Conservation (phyloP, 2,113 vertebrate genomes). For the Cyprinodon tularosa region DNA sequence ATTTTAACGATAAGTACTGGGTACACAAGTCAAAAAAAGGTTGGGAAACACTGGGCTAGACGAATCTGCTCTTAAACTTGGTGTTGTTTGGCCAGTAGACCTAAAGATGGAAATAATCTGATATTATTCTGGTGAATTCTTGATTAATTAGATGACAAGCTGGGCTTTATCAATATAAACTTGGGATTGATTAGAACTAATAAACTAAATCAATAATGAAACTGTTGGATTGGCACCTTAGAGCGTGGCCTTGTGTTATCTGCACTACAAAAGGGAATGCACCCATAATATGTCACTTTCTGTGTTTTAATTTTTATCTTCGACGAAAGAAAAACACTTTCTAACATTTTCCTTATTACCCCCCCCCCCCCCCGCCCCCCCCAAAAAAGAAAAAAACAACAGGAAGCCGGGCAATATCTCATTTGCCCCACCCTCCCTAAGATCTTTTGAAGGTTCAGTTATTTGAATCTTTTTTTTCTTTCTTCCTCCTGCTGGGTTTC, state of each 20-base stretch:
- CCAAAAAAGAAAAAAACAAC: no score
- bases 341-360: neutral
- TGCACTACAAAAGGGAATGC: no score
- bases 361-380: neutral
- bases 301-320: neutral
- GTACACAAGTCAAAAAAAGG: no score
- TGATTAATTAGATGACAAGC: no score
- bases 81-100: constrained; percentile 19
- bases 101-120: neutral
- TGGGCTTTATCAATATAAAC: neutral
- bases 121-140: no score
- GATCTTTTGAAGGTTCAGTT: constrained; percentile 3
- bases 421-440: neutral
- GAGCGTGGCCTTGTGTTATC: neutral
- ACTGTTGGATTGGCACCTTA: neutral
- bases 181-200: neutral
- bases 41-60: no score
- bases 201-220: no score
- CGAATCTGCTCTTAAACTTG: constrained; percentile 7
- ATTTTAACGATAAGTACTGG: no score
- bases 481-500: constrained; percentile 27
- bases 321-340: neutral
- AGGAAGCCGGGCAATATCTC: neutral
- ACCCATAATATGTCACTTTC: no score
- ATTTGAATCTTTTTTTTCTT: constrained; percentile 14